These are phyloP conservation scores for Cerastis leucographa DNA, from an alignment of 2,888 invertebrate genomes.

Conservation along the genomic window DNA sequence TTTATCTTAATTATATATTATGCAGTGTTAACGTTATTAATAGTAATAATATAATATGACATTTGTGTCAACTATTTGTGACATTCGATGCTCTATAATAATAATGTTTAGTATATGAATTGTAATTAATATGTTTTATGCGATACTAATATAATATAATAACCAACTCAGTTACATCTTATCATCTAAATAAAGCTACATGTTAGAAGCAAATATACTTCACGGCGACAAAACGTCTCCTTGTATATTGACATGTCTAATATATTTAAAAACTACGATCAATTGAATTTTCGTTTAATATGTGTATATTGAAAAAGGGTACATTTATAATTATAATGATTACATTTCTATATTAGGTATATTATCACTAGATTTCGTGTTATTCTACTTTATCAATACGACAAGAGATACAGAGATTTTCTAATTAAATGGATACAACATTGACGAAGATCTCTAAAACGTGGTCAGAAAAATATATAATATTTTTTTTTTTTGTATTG, in stretches of 20 bases:
- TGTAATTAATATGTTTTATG: conserved; percentile 28
- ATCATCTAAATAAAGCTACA: conserved; percentile 51
- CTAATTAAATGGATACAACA: conserved; percentile 18
- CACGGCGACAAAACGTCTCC: conserved; percentile 21
- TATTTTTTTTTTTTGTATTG: conserved; percentile 8
- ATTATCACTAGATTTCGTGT: conserved; percentile 7
- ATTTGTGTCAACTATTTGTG: conserved; percentile 52
- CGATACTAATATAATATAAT: conserved; percentile 5
- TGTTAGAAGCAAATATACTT: conserved; percentile 40
- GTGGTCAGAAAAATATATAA: conserved; percentile 19
- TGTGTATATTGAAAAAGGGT: conserved; percentile 33
- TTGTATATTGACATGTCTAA: conserved; percentile 20
- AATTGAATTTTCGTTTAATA: conserved; percentile 36
- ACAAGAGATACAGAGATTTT: conserved; percentile 23
- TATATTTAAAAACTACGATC: conserved; percentile 37
- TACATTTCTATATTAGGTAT: conserved; percentile 9
- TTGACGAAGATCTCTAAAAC: conserved; percentile 18
- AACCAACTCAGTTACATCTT: conserved; percentile 26
- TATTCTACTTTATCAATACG: conserved; percentile 40
- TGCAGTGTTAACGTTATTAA: conserved; percentile 40
- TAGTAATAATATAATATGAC: conserved; percentile 44
- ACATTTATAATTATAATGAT: conserved; percentile 15
- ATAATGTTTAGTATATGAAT: background rate
- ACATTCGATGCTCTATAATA: conserved; percentile 48
- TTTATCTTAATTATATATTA: conserved; percentile 48